A percentile compares a stretch with the other conserved stretches of the same genome.
Evolutionary conservation across 2,113 vertebrate species (phyloP).

Genomic region (Seriola aureovittata): DNA sequence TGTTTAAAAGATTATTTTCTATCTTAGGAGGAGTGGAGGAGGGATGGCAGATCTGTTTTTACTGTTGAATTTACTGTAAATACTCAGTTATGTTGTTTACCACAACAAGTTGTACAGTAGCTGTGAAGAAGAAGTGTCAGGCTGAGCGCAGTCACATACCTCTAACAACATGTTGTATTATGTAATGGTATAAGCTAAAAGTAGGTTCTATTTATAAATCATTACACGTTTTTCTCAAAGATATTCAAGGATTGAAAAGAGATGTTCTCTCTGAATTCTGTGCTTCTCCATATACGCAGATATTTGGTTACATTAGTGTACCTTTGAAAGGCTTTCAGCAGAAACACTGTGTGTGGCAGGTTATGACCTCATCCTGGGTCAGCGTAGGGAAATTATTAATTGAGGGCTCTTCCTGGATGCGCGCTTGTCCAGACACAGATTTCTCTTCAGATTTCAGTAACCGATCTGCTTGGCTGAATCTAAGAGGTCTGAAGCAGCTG

Average conservation of each 20-base stretch:
- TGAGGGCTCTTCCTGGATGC: constrained; percentile 28
- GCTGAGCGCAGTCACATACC: constrained; percentile 8
- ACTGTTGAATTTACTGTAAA: background rate
- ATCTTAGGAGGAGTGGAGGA: background rate
- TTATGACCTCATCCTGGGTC: constrained; percentile 28
- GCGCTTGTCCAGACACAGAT: constrained; percentile 21
- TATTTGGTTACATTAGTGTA: background rate
- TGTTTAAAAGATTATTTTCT: background rate
- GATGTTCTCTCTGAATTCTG: constrained; percentile 14
- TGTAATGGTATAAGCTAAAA: constrained; percentile 37
- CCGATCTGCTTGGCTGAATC: constrained; percentile 7
- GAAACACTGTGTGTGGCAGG: background rate
- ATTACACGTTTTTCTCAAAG: constrained; percentile 2
- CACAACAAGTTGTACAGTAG: background rate
- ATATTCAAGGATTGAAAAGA: constrained; percentile 21
- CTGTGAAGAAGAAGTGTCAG: constrained; percentile 14
- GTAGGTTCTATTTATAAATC: constrained; percentile 38
- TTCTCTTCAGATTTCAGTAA: constrained; percentile 17
- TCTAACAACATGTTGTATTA: constrained; percentile 37
- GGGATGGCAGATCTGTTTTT: background rate
- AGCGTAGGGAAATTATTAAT: constrained; percentile 11
- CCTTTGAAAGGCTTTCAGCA: background rate
- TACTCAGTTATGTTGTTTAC: background rate
- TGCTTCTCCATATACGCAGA: background rate
- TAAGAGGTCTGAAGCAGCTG: constrained; percentile 1